A percentile compares a stretch with the other conserved stretches of the same genome.
Conservation (phyloP, 2,113 vertebrate species). For the Columba janthina region DNA sequence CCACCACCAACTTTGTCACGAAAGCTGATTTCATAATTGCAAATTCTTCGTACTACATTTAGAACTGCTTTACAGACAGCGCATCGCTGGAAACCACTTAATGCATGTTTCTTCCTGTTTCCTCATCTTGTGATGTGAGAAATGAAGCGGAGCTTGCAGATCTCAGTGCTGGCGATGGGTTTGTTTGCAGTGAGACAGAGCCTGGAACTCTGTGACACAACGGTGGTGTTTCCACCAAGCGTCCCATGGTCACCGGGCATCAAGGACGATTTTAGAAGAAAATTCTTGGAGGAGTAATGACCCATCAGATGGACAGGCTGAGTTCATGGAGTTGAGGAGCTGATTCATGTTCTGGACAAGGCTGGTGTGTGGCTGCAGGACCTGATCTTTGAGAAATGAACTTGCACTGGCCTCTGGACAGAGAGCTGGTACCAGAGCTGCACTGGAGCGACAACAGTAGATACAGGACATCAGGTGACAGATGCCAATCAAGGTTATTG, state of each 20-base stretch:
- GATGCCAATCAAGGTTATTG: background rate
- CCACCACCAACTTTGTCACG: background rate
- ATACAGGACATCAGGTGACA: rapidly evolving
- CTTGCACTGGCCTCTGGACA: background rate
- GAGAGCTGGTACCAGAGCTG: rapidly evolving
- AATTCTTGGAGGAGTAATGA: background rate
- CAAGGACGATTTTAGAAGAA: background rate
- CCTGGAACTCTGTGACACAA: no score
- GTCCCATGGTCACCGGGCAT: rapidly evolving
- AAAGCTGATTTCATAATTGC: background rate
- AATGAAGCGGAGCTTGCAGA: background rate
- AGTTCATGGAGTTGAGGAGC: background rate
- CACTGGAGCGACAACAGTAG: background rate
- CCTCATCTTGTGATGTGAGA: background rate
- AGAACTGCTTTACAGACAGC: background rate
- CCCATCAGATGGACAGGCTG: background rate
- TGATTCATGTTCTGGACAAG: background rate
- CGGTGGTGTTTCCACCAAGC: background rate
- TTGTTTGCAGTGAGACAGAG: rapidly evolving
- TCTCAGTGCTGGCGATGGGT: rapidly evolving
- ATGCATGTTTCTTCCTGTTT: background rate
- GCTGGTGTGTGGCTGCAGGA: background rate
- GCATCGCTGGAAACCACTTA: background rate
- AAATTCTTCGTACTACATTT: background rate
- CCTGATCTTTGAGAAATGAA: background rate